phyloP scores from a whole-genome alignment of 2,113 vertebrate species.

The Globicephala melas region DNA sequence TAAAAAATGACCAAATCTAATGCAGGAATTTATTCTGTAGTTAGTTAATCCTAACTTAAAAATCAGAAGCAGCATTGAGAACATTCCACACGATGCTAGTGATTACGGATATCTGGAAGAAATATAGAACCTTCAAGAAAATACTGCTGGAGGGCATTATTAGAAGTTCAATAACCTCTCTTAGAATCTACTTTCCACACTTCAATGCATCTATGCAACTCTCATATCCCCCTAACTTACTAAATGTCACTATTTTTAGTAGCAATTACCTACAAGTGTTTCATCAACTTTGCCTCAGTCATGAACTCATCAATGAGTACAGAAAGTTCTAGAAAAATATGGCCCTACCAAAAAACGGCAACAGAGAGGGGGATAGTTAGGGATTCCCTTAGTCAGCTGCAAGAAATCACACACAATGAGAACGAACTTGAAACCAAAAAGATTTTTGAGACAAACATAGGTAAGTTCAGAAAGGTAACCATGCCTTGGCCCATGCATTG shows the following conservation, averaged over 20 bases:
- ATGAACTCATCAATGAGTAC: constrained; percentile 47
- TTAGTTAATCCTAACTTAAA: neutral
- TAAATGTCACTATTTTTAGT: neutral
- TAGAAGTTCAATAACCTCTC: neutral
- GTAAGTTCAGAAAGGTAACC: neutral
- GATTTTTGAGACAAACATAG: neutral
- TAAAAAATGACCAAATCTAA: neutral
- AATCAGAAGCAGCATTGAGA: neutral
- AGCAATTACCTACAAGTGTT: constrained; percentile 23
- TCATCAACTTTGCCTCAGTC: constrained; percentile 21
- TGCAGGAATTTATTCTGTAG: neutral
- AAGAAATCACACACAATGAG: constrained; percentile 1
- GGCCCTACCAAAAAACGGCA: neutral
- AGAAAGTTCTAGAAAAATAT: constrained; percentile 42
- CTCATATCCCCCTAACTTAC: neutral
- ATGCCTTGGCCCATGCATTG: no score
- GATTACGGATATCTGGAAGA: neutral
- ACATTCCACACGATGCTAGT: neutral
- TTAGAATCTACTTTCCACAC: neutral
- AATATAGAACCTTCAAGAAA: constrained; percentile 14
- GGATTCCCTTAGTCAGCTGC: neutral
- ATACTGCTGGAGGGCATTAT: neutral
- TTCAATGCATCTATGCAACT: neutral
- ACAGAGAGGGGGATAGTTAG: neutral
- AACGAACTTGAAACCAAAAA: neutral